Evolutionary conservation across 2,888 invertebrate species (phyloP).

Genomic region (Acleris sparsana): DNA sequence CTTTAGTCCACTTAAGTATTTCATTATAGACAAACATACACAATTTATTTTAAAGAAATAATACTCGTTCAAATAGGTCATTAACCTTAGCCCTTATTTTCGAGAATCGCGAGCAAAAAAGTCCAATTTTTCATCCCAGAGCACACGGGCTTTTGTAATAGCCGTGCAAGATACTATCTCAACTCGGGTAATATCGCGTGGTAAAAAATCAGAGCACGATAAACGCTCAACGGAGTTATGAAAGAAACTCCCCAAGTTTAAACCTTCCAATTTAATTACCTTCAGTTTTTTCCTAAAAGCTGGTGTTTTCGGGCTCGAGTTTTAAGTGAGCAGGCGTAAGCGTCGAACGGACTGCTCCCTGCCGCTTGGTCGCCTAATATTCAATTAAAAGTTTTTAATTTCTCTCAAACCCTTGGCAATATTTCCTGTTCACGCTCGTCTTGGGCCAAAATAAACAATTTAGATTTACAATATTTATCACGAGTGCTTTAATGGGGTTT

Average conservation of each 20-base stretch:
- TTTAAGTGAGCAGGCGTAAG: slow-evolving; percentile 50
- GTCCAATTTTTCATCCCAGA: slow-evolving; percentile 8
- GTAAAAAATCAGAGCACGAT: slow-evolving; percentile 24
- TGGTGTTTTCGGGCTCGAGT: slow-evolving; percentile 52
- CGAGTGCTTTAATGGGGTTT: slow-evolving; percentile 42
- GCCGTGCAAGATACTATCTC: slow-evolving; percentile 1
- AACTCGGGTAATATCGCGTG: neutral
- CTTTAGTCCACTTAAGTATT: too few relatives aligned
- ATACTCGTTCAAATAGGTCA: too few relatives aligned
- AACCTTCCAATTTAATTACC: slow-evolving; percentile 36
- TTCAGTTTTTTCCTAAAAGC: slow-evolving; percentile 32
- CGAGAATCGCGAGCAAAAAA: neutral
- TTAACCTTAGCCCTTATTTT: too few relatives aligned
- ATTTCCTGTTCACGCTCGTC: slow-evolving; percentile 65
- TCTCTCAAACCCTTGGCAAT: slow-evolving; percentile 62
- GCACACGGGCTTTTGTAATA: slow-evolving; percentile 1
- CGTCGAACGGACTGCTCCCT: slow-evolving; percentile 45
- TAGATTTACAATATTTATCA: slow-evolving; percentile 43
- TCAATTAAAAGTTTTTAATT: slow-evolving; percentile 79
- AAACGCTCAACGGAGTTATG: slow-evolving; percentile 30
- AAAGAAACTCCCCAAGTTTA: slow-evolving; percentile 32
- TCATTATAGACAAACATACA: too few relatives aligned
- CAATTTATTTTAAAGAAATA: too few relatives aligned
- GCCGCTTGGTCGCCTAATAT: slow-evolving; percentile 72
- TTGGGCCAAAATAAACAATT: slow-evolving; percentile 57